phyloP scores from a whole-genome alignment of 2,888 invertebrate species.

The Eilema griseolum region DNA sequence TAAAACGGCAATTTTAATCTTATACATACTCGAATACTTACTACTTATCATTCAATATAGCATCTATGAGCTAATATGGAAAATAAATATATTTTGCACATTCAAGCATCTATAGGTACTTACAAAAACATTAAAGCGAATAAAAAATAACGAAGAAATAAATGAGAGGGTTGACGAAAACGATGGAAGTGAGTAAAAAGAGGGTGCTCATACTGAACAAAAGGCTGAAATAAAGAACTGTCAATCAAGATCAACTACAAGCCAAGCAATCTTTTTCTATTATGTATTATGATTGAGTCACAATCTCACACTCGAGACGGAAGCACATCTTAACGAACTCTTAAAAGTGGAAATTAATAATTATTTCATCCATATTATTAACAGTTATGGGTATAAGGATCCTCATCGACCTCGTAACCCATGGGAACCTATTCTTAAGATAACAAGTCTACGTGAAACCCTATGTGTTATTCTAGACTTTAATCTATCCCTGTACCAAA shows the following conservation, averaged over 20 bases:
- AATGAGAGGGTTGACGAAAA: not conserved
- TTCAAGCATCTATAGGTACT: not conserved
- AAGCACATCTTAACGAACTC: not conserved
- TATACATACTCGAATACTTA: too few relatives aligned
- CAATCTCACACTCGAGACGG: not conserved
- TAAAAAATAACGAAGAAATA: not conserved
- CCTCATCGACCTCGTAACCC: too few relatives aligned
- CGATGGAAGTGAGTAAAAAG: not conserved
- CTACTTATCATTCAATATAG: not conserved
- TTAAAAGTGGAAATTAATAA: too few relatives aligned
- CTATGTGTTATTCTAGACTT: too few relatives aligned
- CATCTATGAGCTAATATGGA: not conserved
- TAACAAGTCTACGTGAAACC: too few relatives aligned
- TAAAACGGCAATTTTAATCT: too few relatives aligned
- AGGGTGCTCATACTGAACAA: conserved; percentile 12
- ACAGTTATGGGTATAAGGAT: too few relatives aligned
- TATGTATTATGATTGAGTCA: not conserved
- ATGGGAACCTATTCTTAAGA: too few relatives aligned
- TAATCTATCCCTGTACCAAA: too few relatives aligned
- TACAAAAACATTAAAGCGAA: not conserved
- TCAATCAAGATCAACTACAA: conserved; percentile 21
- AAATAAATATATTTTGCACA: not conserved
- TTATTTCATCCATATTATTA: too few relatives aligned
- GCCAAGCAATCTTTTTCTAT: conserved; percentile 5
- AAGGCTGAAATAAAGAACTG: conserved; percentile 9